Percentiles rank a stretch among this genome's conserved stretches.
Evolutionary conservation across 2,113 vertebrate species (phyloP).

Genomic region (Trogon melanurus): DNA sequence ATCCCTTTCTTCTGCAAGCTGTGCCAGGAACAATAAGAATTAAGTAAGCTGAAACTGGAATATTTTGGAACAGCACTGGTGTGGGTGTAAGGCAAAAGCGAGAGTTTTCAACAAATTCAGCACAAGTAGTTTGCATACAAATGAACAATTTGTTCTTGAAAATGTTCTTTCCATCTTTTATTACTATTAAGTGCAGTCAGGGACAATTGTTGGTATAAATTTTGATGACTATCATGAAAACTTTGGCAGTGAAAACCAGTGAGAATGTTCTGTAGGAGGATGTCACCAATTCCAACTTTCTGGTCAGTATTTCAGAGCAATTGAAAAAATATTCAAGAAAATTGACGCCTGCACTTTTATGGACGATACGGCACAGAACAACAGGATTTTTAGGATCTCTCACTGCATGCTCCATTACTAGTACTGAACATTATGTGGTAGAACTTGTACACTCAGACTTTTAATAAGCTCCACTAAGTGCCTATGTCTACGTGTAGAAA

Average conservation of each 20-base stretch:
- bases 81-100: neutral
- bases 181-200: neutral
- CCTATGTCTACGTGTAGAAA: neutral
- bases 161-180: slow-evolving; percentile 42
- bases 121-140: slow-evolving; percentile 20
- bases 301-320: neutral
- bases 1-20: neutral
- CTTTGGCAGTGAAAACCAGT: slow-evolving; percentile 12
- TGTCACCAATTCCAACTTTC: neutral
- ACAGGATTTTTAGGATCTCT: neutral
- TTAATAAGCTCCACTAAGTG: neutral
- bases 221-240: slow-evolving; percentile 6
- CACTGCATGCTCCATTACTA: neutral
- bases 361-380: neutral
- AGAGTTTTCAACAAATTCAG: slow-evolving; percentile 20
- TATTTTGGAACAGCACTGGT: neutral
- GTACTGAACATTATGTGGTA: neutral
- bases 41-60: neutral
- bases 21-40: slow-evolving; percentile 29
- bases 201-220: slow-evolving; percentile 9
- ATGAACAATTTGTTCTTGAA: slow-evolving; percentile 46
- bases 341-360: neutral
- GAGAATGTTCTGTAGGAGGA: neutral
- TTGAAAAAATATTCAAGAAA: neutral
- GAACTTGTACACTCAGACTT: neutral